A percentile compares a stretch with the other conserved stretches of the same genome.
Conservation (phyloP, 2,888 invertebrate genomes). For the Pediacus dermestoides region DNA sequence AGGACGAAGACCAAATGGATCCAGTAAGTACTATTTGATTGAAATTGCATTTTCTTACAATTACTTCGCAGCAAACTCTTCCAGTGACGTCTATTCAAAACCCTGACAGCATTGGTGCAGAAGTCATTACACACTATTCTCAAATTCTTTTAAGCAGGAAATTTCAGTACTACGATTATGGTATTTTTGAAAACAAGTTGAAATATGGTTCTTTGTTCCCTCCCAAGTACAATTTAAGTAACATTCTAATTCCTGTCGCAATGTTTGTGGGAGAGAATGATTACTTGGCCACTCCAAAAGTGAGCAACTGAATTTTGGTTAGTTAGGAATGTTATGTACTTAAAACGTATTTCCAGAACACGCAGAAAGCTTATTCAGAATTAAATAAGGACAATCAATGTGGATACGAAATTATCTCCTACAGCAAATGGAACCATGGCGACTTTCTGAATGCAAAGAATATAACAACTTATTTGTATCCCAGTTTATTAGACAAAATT, state of each 20-base stretch:
- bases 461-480: no score
- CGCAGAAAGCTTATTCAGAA: not conserved
- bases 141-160: conserved; percentile 9
- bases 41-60: not conserved
- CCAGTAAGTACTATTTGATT: no score
- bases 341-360: not conserved
- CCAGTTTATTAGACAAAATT: no score
- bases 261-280: conserved; percentile 13
- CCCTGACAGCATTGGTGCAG: conserved; percentile 8
- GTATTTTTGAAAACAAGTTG: conserved; percentile 7
- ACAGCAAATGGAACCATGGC: no score
- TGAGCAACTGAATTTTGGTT: conserved; percentile 2
- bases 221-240: conserved; percentile 13
- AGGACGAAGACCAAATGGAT: no score
- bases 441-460: no score
- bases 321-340: no score
- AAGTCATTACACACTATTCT: conserved; percentile 13
- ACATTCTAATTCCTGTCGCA: conserved; percentile 10
- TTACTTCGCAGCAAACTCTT: conserved; percentile 4
- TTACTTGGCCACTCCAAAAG: conserved; percentile 11
- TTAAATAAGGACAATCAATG: no score
- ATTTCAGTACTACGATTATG: conserved; percentile 15
- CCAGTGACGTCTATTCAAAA: conserved; percentile 11
- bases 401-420: no score
- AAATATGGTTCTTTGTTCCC: conserved; percentile 9